Evolutionary conservation across 2,888 invertebrate species (phyloP), one percentile per base, ranked within the genome.

Genomic region (Ennomos fuscantarius): DNA sequence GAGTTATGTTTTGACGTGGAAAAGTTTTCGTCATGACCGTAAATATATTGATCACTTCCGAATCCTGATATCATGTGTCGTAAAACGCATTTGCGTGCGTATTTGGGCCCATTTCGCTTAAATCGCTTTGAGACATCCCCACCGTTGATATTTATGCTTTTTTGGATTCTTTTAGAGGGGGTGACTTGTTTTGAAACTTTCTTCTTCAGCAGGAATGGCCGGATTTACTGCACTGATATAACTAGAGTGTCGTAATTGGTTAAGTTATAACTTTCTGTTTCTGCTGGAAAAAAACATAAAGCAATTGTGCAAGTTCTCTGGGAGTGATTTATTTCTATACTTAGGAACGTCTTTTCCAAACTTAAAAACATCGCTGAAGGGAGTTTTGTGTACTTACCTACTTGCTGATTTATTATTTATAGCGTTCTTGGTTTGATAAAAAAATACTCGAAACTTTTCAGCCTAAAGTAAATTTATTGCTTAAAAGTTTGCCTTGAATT

Each of bases 71-170:
- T 81, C 72, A 76, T 76, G 72, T 73, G 79, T 80, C 81, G 80
- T 82, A 85, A 86, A 86, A 82, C 78, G 82, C 82, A 85, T 83
- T 81, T 70, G 74, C 72, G 63, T 68, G 66, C 75, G 78, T 77
- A 73, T 77, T 80, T 78, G 77, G 81, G 77, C 76, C 76, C 75
- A 74, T 74, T 74, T 66, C 67, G 74, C 73, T 74, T 72, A 76
- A 81, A 84, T 82, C 73, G 79, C 75, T 76, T 73, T 70, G 74
- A 81, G 82, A 81, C 80, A 78, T 83, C 76, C 77, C 77, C 81
- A 74, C 79, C 81, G 86, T 87, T 86, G 86, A 87, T 87, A 87
- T 88, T 87, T 88, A 88, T 88, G 83, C 75, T 83, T 84, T 83
- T 84, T 82, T 75, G 79, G 74, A 79, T 81, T 80, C 79, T 79